These are phyloP conservation scores for Aphrophora alni DNA, from an alignment of 2,888 invertebrate genomes.

Conservation along the genomic window DNA sequence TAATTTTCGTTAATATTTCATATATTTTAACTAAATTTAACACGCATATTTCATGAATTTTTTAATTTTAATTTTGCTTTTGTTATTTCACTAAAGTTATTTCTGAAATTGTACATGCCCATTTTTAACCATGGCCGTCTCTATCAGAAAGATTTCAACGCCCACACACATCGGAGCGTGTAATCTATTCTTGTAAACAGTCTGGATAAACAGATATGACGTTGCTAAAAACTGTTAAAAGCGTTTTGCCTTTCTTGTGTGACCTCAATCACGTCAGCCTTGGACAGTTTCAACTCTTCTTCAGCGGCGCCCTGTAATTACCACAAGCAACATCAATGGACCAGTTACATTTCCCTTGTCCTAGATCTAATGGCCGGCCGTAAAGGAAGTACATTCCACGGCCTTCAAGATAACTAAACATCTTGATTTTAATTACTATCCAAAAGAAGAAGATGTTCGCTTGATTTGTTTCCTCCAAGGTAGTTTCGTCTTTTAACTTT, in stretches of 20 bases:
- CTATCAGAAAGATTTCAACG: too few relatives aligned
- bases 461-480: neutral
- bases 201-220: neutral
- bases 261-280: neutral
- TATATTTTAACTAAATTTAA: too few relatives aligned
- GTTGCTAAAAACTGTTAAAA: neutral
- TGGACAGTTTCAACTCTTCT: neutral
- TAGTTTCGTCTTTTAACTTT: neutral
- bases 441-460: neutral
- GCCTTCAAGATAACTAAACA: neutral
- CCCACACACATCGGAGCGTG: too few relatives aligned
- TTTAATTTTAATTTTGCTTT: too few relatives aligned
- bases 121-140: too few relatives aligned
- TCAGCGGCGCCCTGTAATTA: neutral
- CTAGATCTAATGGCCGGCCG: neutral
- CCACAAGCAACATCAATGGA: neutral
- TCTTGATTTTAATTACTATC: neutral
- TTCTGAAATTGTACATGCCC: too few relatives aligned
- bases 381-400: neutral
- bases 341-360: constrained; percentile 6
- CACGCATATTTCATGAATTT: too few relatives aligned
- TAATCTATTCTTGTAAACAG: too few relatives aligned
- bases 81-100: too few relatives aligned
- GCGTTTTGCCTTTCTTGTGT: neutral
- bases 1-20: too few relatives aligned